Percentiles rank a stretch among this genome's conserved stretches.
Evolutionary conservation across 92 coral and sea anemone genomes (phyloP).

Genomic region (Epizoanthus fatuus): DNA sequence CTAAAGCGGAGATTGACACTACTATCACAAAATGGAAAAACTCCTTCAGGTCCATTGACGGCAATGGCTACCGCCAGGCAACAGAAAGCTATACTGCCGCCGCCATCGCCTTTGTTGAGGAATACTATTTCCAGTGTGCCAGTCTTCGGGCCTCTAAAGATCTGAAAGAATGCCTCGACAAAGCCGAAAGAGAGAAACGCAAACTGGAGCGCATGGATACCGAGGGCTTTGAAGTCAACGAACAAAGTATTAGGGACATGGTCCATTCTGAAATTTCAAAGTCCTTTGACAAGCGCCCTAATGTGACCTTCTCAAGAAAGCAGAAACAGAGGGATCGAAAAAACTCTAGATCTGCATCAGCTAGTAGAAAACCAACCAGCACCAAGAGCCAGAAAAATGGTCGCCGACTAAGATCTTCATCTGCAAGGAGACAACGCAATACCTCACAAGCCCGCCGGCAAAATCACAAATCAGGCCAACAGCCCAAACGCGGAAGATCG

Average conservation of each 20-base stretch:
- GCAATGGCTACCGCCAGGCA: background rate
- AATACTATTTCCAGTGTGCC: slow-evolving; percentile 7
- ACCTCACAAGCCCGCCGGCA: too few species aligned
- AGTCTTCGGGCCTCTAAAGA: slow-evolving; percentile 14
- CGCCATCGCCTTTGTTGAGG: slow-evolving; percentile 6
- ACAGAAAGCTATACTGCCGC: background rate
- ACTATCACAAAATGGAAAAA: background rate
- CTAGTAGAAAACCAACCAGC: too few species aligned
- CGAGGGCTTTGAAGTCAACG: too few species aligned
- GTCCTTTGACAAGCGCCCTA: background rate
- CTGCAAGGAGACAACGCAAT: too few species aligned
- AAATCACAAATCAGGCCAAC: too few species aligned
- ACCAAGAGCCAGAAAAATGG: too few species aligned
- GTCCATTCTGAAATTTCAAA: background rate
- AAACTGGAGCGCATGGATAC: too few species aligned
- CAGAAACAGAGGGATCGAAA: background rate
- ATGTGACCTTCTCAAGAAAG: too few species aligned
- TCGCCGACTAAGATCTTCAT: too few species aligned
- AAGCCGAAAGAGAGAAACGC: background rate
- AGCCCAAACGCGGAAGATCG: too few species aligned
- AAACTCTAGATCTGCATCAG: background rate
- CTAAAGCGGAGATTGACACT: slow-evolving; percentile 3
- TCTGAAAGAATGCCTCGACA: background rate
- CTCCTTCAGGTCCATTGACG: background rate
- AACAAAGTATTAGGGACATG: too few species aligned